phyloP scores from a whole-genome alignment of 2,113 vertebrate species.

The Megaleporinus macrocephalus region DNA sequence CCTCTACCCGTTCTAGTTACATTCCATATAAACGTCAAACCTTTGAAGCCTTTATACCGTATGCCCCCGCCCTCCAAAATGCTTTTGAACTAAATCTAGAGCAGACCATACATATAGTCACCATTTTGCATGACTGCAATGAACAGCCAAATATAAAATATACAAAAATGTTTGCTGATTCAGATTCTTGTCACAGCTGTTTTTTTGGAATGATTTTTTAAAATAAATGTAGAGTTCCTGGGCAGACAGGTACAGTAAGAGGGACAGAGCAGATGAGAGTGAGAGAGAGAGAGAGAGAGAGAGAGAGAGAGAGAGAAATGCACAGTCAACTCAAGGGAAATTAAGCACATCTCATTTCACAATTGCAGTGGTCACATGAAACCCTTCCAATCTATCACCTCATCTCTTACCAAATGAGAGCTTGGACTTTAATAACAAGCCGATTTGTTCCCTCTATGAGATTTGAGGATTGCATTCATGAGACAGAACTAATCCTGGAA shows the following conservation, averaged over 20 bases:
- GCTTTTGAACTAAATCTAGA: conserved; percentile 49
- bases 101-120: conserved; percentile 20
- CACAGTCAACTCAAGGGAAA: conserved; percentile 25
- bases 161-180: not conserved
- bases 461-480: conserved; percentile 23
- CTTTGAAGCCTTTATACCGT: not conserved
- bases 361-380: conserved; percentile 30
- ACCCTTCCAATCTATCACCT: conserved; percentile 27
- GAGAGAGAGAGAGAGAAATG: not conserved
- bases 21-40: not conserved
- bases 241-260: not conserved
- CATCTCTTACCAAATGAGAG: conserved; percentile 16
- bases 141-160: conserved; percentile 23
- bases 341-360: conserved; percentile 23
- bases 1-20: not conserved
- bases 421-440: conserved; percentile 25
- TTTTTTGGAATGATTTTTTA: not conserved
- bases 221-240: conserved; percentile 7
- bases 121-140: conserved; percentile 21
- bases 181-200: not conserved
- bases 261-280: not conserved
- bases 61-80: conserved; percentile 16
- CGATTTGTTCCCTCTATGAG: conserved; percentile 35
- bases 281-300: not conserved
- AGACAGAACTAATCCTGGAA: conserved; percentile 1